Evolutionary conservation across 37 sponge, comb jelly and placozoan species (phyloP).

Genomic region (Lycopodina hypogea): DNA sequence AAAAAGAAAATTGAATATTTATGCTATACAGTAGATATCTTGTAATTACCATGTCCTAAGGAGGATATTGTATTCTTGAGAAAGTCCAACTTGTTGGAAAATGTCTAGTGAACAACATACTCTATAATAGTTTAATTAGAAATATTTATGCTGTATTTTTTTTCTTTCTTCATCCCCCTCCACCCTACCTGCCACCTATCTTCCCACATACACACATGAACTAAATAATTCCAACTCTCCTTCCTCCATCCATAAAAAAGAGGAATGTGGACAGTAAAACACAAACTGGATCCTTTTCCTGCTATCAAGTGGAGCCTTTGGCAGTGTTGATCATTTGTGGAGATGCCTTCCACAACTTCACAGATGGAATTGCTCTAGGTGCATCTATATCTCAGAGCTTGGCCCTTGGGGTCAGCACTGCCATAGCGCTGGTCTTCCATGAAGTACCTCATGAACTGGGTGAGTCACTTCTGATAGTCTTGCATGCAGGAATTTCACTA

Average conservation of each 20-base stretch:
- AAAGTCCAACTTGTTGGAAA: too few species aligned
- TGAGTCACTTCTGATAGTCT: constrained; percentile 2
- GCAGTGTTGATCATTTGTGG: constrained; percentile 63
- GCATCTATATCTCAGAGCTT: constrained; percentile 68
- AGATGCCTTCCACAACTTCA: constrained; percentile 83
- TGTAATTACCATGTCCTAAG: too few species aligned
- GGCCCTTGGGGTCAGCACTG: constrained; percentile 64
- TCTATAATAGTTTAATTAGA: too few species aligned
- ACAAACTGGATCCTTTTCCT: neutral
- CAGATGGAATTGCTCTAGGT: constrained; percentile 82
- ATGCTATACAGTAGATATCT: too few species aligned
- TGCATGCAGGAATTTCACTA: too few species aligned
- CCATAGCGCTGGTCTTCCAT: constrained; percentile 65
- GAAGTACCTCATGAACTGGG: constrained; percentile 84
- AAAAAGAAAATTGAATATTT: too few species aligned
- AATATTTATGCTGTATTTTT: too few species aligned
- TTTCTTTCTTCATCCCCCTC: too few species aligned
- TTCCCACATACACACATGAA: neutral
- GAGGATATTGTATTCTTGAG: too few species aligned
- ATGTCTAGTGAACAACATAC: too few species aligned
- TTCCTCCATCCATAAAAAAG: neutral
- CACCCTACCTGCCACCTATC: neutral
- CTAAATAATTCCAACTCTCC: neutral
- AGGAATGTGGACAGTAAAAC: neutral
- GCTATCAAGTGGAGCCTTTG: constrained; percentile 33